These are phyloP conservation scores for Drosophila longiperda DNA, from an alignment of 2,888 invertebrate genomes.

Conservation along the genomic window DNA sequence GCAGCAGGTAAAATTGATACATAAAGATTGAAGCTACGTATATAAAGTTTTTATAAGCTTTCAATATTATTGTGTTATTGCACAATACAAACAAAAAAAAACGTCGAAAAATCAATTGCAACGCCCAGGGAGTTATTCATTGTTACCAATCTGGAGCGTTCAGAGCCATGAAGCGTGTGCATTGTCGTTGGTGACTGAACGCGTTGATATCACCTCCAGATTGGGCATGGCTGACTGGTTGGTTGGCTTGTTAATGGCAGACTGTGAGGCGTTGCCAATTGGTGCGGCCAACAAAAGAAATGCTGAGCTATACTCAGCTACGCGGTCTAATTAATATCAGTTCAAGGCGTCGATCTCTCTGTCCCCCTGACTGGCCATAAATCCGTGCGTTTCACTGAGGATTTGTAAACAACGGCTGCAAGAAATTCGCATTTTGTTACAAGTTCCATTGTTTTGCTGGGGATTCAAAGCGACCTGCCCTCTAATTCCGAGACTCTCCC, in stretches of 20 bases:
- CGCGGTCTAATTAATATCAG: slow-evolving; percentile 75
- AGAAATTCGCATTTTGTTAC: slow-evolving; percentile 75
- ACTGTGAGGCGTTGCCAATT: slow-evolving; percentile 68
- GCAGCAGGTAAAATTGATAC: not conserved
- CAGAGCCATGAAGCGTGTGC: slow-evolving; percentile 47
- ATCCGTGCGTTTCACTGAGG: slow-evolving; percentile 64
- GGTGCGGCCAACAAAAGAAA: slow-evolving; percentile 70
- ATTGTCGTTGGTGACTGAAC: slow-evolving; percentile 17
- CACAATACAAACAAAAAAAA: slow-evolving; percentile 26
- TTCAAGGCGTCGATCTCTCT: slow-evolving; percentile 63
- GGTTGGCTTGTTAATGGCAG: slow-evolving; percentile 28
- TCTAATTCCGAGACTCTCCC: slow-evolving; percentile 56
- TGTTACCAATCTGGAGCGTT: slow-evolving; percentile 16
- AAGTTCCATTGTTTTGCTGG: slow-evolving; percentile 68
- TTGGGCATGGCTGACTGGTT: slow-evolving; percentile 67
- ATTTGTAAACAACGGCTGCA: slow-evolving; percentile 55
- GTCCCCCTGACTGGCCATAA: slow-evolving; percentile 34
- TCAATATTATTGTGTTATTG: slow-evolving; percentile 3
- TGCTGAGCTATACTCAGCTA: slow-evolving; percentile 53
- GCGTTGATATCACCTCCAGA: slow-evolving; percentile 47
- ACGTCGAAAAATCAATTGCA: slow-evolving; percentile 59
- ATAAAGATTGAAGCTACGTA: not conserved
- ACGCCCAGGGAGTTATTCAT: slow-evolving; percentile 28
- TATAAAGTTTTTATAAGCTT: not conserved
- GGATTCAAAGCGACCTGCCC: slow-evolving; percentile 34